These are phyloP conservation scores for Acropternis orthonyx DNA, from an alignment of 2,797 vertebrate species.

Conservation along the genomic window DNA sequence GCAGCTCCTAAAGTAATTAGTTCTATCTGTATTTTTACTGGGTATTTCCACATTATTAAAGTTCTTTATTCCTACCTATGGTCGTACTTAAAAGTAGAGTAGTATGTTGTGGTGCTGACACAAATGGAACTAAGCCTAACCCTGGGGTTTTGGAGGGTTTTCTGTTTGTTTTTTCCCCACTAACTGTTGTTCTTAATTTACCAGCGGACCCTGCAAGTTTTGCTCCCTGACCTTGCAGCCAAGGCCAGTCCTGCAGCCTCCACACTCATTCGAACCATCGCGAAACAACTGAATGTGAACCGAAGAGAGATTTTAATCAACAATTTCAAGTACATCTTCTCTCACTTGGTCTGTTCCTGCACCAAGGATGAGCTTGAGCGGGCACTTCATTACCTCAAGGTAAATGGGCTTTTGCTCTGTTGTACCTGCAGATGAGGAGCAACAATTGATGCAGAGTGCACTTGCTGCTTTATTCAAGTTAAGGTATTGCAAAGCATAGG, in stretches of 20 bases:
- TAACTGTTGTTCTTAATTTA: slow-evolving; percentile 46
- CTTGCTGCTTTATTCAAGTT: background rate
- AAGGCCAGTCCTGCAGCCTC: slow-evolving; percentile 93
- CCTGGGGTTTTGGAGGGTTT: background rate
- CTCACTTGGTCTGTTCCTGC: slow-evolving; percentile 97
- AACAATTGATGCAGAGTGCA: background rate
- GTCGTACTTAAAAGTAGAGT: background rate
- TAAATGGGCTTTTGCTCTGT: slow-evolving; percentile 58
- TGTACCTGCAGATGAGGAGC: background rate
- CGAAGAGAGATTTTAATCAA: slow-evolving; percentile 96
- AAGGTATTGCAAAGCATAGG: background rate
- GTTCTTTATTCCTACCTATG: background rate
- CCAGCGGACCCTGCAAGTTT: slow-evolving; percentile 91
- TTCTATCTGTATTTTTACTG: background rate
- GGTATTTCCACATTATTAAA: background rate
- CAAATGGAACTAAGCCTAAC: background rate
- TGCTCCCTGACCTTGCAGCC: slow-evolving; percentile 94
- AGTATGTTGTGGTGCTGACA: background rate
- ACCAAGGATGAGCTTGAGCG: slow-evolving; percentile 93
- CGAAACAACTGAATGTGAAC: slow-evolving; percentile 93
- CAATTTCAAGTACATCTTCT: slow-evolving; percentile 99
- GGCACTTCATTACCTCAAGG: slow-evolving; percentile 95
- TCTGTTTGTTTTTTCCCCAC: background rate
- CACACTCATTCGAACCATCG: slow-evolving; percentile 90
- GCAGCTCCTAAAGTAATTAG: background rate